Evolutionary conservation across 2,113 vertebrate species (phyloP).

Genomic region (Tachysurus fulvidraco): DNA sequence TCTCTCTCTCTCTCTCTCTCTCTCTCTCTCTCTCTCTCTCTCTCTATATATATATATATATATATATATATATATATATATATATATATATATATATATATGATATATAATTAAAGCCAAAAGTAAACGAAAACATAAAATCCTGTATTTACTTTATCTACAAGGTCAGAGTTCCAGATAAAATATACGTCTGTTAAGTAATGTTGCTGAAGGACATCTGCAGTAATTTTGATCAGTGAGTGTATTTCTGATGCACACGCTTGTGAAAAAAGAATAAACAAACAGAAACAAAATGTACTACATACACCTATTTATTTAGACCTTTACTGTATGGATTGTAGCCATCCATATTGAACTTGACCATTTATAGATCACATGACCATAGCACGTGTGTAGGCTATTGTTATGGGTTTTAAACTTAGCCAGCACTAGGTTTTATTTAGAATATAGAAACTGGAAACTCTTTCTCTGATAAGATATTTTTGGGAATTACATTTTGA

Average conservation of each 20-base stretch:
- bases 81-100: too few species aligned
- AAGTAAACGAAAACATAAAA: background rate
- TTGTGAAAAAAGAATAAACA: too few species aligned
- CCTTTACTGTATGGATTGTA: background rate
- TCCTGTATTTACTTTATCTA: background rate
- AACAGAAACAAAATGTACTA: too few species aligned
- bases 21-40: too few species aligned
- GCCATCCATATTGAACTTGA: background rate
- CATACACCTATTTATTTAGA: background rate
- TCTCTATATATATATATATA: too few species aligned
- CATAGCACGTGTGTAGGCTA: background rate
- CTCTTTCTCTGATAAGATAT: background rate
- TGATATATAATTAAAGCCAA: background rate
- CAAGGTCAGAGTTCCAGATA: background rate
- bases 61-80: too few species aligned
- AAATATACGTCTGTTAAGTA: background rate
- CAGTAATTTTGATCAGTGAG: background rate
- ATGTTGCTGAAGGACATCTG: background rate
- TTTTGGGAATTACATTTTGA: background rate
- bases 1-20: too few species aligned
- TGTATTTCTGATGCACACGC: background rate
- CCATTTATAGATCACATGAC: background rate
- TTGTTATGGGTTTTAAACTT: too few species aligned
- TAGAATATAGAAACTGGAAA: background rate
- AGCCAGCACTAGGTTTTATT: too few species aligned